A percentile compares a stretch with the other conserved stretches of the same genome.
Evolutionary conservation across 2,113 vertebrate genomes (phyloP).

Genomic region (Leptobrachium ailaonicum): DNA sequence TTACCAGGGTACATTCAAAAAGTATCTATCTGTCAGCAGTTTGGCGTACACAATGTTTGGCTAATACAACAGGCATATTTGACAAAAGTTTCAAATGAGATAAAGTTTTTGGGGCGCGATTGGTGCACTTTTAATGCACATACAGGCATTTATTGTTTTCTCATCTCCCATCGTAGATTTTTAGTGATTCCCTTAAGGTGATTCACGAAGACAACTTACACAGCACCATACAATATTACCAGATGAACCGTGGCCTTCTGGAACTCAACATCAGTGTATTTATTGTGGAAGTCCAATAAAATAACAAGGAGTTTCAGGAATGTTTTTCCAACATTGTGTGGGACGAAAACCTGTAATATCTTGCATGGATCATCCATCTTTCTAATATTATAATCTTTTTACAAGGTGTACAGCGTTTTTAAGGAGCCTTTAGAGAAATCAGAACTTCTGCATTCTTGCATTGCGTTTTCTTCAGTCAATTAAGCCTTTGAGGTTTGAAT

Average conservation of each 20-base stretch:
- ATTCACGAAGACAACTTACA: neutral
- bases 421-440: conserved; percentile 22
- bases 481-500: conserved; percentile 25
- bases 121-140: neutral
- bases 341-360: conserved; percentile 2
- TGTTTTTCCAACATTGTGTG: neutral
- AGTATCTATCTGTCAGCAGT: too few relatives aligned
- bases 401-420: neutral
- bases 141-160: neutral
- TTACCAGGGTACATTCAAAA: too few relatives aligned
- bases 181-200: neutral
- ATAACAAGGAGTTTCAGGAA: neutral
- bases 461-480: conserved; percentile 18
- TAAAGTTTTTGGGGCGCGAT: too few relatives aligned
- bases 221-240: neutral
- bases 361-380: neutral
- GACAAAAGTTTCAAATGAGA: too few relatives aligned
- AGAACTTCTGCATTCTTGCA: conserved; percentile 5
- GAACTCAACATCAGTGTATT: neutral
- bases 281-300: neutral
- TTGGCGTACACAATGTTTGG: too few relatives aligned
- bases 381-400: conserved; percentile 5
- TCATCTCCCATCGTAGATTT: neutral
- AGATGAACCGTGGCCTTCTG: neutral
- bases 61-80: too few relatives aligned